Percentiles rank a stretch among this genome's conserved stretches.
Conservation (phyloP, 1,140 invertebrate species). For the Ectropis grisescens region DNA sequence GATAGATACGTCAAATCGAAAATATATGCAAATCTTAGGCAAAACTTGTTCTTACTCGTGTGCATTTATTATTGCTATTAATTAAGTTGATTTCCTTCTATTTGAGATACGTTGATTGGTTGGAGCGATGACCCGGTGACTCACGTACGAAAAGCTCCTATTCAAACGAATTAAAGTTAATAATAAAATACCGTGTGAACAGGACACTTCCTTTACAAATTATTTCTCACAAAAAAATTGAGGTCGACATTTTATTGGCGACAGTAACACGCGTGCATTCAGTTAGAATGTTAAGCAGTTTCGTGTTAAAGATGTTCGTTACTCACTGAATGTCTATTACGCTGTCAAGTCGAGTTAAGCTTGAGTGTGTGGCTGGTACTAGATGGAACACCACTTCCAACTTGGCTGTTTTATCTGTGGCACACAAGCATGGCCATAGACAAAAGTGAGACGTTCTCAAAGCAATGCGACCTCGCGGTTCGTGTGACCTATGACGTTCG, state of each 20-base stretch:
- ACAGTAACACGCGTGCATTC: constrained; percentile 37
- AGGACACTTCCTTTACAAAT: constrained; percentile 39
- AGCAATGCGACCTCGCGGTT: constrained; percentile 28
- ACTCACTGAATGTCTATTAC: constrained; percentile 21
- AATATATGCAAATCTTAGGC: constrained; percentile 49
- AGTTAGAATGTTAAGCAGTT: constrained; percentile 63
- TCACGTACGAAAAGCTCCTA: constrained; percentile 10
- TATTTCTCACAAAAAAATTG: constrained; percentile 46
- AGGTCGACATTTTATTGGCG: constrained; percentile 56
- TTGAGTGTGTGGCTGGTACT: no score
- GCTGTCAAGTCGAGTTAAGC: constrained; percentile 5
- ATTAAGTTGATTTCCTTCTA: constrained; percentile 46
- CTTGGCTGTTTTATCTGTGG: no score
- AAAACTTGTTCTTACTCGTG: constrained; percentile 18
- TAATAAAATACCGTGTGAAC: constrained; percentile 36
- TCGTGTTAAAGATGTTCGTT: constrained; percentile 48
- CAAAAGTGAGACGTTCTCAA: constrained; percentile 45
- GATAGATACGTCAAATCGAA: constrained; percentile 6
- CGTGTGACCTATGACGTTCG: constrained; percentile 38
- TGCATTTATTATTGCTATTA: constrained; percentile 17
- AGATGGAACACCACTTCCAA: no score
- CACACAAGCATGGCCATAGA: constrained; percentile 17
- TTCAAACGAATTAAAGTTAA: not conserved
- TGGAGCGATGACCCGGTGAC: constrained; percentile 34
- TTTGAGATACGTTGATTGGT: constrained; percentile 26